Base-by-base conservation (phyloP, 2,888 invertebrate species). In the Cosmorhoe ocellata region DNA sequence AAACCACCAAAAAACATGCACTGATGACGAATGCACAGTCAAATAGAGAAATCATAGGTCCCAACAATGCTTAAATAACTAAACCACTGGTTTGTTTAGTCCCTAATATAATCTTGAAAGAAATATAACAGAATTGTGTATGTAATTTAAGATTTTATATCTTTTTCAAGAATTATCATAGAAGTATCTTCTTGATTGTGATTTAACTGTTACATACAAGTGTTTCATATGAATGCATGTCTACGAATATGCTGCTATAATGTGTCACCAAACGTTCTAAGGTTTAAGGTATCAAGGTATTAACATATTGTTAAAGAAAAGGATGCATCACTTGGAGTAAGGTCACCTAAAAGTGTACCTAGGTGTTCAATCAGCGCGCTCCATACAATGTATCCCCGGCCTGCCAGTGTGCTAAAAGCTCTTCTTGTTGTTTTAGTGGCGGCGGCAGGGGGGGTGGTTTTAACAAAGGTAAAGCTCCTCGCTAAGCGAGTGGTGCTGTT, bases 381-480 rank as follows among this genome's bases (percentile, higher is more conserved):
- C 81, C 84, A 84, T 90, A 85, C 91, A 79, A 69, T 80, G 82
- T 77, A 79, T 79, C 86, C 89, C 91, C 89, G 81, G 91, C 92
- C 92, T 91, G 91, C 89, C 76, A 76, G 91, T 81, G 92, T 93
- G 94, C 94, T 94, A 94, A 94, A 93, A 92, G 92, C 92, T 92
- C 91, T 92, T 93, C 92, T 92, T 93, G 93, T 95, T 95, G 95
- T 95, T 95, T 94, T 95, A 95, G 96, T 95, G 96, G 96, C 95
- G 95, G 96, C 95, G 94, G 94, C 94, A 94, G 94, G 92, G 94
- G 94, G 95, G 96, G 96, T 95, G 96, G 96, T 96, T 96, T 92
- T 96, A 96, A 95, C 93, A 97, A 97, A 97, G 97, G 97, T 97
- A 97, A 97, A 95, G 94, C 94, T 94, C 94, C 92, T 93, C 92